These are phyloP conservation scores for Bugulina stolonifera DNA, from an alignment of 2,888 invertebrate genomes.

Conservation along the genomic window DNA sequence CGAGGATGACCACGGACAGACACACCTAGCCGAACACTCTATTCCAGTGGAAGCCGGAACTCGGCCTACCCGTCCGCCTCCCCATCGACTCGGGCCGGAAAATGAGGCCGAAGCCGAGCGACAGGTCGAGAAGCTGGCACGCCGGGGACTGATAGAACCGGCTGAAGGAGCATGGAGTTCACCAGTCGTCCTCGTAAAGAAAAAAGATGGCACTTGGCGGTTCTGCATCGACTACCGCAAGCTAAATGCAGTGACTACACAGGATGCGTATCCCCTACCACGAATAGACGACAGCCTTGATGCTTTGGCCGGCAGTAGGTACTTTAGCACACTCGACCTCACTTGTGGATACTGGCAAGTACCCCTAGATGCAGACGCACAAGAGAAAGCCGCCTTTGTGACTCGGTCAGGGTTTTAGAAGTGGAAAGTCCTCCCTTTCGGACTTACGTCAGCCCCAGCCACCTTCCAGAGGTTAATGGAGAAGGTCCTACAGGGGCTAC, in stretches of 20 bases:
- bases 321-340: conserved; percentile 33
- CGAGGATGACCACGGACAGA: too few relatives aligned
- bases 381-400: conserved; percentile 35
- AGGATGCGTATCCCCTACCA: conserved; percentile 32
- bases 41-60: neutral
- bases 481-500: conserved; percentile 8
- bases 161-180: neutral
- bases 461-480: conserved; percentile 34
- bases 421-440: conserved; percentile 28
- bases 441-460: conserved; percentile 32
- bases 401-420: conserved; percentile 31
- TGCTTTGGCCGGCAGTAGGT: conserved; percentile 31
- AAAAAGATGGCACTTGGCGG: neutral
- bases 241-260: conserved; percentile 30
- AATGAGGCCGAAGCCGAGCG: too few relatives aligned
- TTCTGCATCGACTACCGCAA: conserved; percentile 31
- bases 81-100: neutral
- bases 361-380: too few relatives aligned
- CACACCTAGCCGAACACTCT: too few relatives aligned
- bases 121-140: neutral
- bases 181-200: neutral
- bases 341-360: conserved; percentile 34
- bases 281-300: conserved; percentile 30
- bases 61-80: neutral
- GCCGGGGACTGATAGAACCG: neutral